Evolutionary conservation across 2,797 vertebrate genomes (phyloP).

Genomic region (Siniperca obscura): DNA sequence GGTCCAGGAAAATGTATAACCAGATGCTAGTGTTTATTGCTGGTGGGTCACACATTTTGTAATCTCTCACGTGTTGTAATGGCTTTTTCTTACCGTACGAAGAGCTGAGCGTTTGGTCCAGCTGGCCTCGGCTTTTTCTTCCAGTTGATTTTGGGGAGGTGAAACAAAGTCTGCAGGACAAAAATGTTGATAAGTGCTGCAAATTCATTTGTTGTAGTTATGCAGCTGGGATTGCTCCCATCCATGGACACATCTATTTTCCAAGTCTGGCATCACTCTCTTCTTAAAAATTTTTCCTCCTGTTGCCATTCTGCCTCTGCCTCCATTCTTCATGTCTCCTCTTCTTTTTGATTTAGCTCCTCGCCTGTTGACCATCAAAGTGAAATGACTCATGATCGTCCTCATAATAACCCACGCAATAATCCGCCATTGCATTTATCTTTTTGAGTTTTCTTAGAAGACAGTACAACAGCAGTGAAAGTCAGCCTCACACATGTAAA

Average conservation of each 20-base stretch:
- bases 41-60: background rate
- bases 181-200: conserved; percentile 10
- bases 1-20: background rate
- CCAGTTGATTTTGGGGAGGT: background rate
- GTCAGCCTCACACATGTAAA: background rate
- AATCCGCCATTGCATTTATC: background rate
- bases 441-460: background rate
- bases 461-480: background rate
- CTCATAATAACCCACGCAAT: background rate
- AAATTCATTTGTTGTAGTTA: conserved; percentile 36
- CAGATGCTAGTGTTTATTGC: background rate
- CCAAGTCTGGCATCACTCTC: background rate
- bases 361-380: background rate
- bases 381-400: background rate
- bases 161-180: background rate
- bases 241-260: background rate
- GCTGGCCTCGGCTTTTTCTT: background rate
- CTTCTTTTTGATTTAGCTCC: background rate
- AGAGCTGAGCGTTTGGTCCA: background rate
- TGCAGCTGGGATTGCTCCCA: conserved; percentile 27
- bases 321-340: background rate
- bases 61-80: background rate
- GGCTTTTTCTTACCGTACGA: background rate
- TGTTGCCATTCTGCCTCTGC: background rate
- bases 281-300: background rate